A percentile compares a stretch with the other conserved stretches of the same genome.
phyloP scores from a whole-genome alignment of 1,140 invertebrate species.

The Drosophila bocqueti region DNA sequence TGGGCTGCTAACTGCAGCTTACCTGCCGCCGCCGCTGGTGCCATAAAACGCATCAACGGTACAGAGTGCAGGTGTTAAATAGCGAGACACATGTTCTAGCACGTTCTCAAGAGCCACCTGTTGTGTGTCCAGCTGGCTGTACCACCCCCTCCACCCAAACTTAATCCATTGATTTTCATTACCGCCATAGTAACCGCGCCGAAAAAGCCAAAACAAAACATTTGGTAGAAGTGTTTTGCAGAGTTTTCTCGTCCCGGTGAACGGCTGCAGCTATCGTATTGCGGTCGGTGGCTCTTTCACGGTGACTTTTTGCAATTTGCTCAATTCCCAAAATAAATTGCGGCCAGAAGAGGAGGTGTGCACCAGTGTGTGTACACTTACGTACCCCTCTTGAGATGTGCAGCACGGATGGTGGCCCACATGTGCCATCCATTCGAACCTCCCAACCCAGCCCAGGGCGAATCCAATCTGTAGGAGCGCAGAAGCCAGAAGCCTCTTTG shows the following conservation, averaged over 20 bases:
- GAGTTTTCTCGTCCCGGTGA: constrained; percentile 16
- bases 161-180: constrained; percentile 53
- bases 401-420: constrained; percentile 21
- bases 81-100: constrained; percentile 8
- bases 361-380: constrained; percentile 36
- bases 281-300: constrained; percentile 31
- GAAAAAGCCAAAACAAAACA: constrained; percentile 49
- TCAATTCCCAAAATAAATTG: constrained; percentile 77
- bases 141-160: neutral
- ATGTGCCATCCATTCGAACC: constrained; percentile 13
- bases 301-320: constrained; percentile 55
- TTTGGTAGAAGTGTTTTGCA: constrained; percentile 24
- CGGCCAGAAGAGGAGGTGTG: constrained; percentile 51
- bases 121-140: constrained; percentile 32
- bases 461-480: constrained; percentile 28
- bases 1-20: constrained; percentile 33
- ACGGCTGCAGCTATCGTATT: constrained; percentile 28
- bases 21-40: constrained; percentile 24
- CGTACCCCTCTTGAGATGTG: constrained; percentile 3
- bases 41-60: constrained; percentile 20
- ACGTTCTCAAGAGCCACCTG: constrained; percentile 34
- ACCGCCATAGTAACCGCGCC: constrained; percentile 44
- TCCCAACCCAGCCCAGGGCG: constrained; percentile 4
- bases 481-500: constrained; percentile 36
- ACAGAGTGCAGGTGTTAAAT: constrained; percentile 25